phyloP scores from a whole-genome alignment of 2,113 vertebrate species.

The Poeciliopsis occidentalis region DNA sequence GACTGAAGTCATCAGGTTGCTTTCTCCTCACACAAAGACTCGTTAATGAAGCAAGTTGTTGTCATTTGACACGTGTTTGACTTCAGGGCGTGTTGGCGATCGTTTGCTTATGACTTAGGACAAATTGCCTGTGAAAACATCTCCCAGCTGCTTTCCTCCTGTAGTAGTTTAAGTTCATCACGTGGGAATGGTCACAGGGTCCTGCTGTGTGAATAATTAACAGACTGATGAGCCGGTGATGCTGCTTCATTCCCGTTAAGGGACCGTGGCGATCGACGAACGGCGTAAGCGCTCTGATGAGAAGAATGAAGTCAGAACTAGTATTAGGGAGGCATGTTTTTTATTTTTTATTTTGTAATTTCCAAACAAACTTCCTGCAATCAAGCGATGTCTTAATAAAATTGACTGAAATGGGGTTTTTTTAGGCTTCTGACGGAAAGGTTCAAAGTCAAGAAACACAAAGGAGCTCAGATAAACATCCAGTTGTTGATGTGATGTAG shows the following conservation, averaged over 20 bases:
- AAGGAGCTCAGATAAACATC: constrained; percentile 9
- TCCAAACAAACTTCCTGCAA: neutral
- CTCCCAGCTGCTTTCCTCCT: neutral
- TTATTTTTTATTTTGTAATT: neutral
- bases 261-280: constrained; percentile 4
- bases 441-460: neutral
- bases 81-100: constrained; percentile 33
- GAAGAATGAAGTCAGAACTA: constrained; percentile 17
- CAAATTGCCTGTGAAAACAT: neutral
- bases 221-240: neutral
- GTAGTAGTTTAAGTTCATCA: neutral
- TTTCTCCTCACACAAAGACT: neutral
- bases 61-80: constrained; percentile 16
- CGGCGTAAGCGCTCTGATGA: constrained; percentile 33
- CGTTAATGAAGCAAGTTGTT: neutral
- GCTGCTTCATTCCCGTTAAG: neutral
- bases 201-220: neutral
- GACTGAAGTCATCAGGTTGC: neutral
- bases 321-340: neutral
- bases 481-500: neutral
- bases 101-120: constrained; percentile 5
- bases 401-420: too few relatives aligned
- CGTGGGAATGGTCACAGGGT: neutral
- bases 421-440: neutral
- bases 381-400: neutral